Percentiles rank a stretch among this genome's conserved stretches.
Conservation (phyloP, 2,888 invertebrate species). For the Cryptocephalus moraei region DNA sequence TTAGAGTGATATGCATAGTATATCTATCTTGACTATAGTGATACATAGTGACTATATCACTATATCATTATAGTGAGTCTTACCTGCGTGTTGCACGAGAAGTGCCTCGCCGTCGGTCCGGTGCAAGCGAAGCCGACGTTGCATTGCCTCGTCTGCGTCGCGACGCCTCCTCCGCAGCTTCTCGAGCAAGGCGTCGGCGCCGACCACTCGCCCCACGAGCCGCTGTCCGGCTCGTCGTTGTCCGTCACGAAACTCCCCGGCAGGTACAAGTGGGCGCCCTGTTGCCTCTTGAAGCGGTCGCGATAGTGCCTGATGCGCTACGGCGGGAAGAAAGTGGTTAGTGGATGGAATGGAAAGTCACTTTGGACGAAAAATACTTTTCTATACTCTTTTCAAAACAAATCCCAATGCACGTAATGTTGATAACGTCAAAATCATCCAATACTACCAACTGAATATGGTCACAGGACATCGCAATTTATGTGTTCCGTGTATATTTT, state of each 20-base stretch:
- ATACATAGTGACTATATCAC: no score
- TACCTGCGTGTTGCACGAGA: slow-evolving; percentile 84
- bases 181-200: slow-evolving; percentile 76
- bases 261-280: slow-evolving; percentile 62
- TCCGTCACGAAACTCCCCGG: slow-evolving; percentile 64
- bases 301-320: slow-evolving; percentile 52
- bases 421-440: no score
- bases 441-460: no score
- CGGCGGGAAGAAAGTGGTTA: no score
- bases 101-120: slow-evolving; percentile 74
- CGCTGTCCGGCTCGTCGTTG: slow-evolving; percentile 52
- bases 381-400: no score
- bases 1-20: no score
- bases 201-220: slow-evolving; percentile 78
- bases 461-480: no score
- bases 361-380: no score
- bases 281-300: slow-evolving; percentile 66
- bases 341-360: no score
- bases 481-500: no score
- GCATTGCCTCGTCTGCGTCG: slow-evolving; percentile 74
- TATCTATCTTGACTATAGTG: no score
- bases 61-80: slow-evolving; percentile 22
- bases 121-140: slow-evolving; percentile 54
- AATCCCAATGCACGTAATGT: no score
- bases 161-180: slow-evolving; percentile 88